phyloP scores from a whole-genome alignment of 1,140 invertebrate species.

The Magallana angulata region DNA sequence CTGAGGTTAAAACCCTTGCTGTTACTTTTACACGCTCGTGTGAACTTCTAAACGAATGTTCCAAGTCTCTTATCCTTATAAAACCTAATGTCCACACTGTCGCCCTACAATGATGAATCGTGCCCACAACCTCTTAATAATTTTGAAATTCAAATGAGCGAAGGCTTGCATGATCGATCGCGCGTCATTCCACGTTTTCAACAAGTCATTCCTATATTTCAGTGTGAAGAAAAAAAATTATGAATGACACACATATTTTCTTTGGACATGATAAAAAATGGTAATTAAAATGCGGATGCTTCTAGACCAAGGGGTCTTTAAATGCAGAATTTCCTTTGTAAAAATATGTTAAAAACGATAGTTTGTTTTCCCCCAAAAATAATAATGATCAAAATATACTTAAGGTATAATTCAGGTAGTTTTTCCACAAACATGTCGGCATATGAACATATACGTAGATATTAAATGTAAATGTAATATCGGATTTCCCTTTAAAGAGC shows the following conservation, averaged over 20 bases:
- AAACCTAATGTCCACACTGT: not conserved
- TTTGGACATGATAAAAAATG: not conserved
- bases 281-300: not conserved
- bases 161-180: not conserved
- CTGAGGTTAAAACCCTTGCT: not conserved
- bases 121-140: not conserved
- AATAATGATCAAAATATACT: not conserved
- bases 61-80: slow-evolving; percentile 2
- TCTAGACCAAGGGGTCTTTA: not conserved
- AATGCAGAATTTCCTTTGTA: too few species aligned
- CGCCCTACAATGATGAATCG: slow-evolving; percentile 13
- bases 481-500: not conserved
- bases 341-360: too few species aligned
- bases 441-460: not conserved
- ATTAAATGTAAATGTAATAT: not conserved
- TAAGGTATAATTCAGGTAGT: not conserved
- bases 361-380: not conserved
- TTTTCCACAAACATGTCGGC: too few species aligned
- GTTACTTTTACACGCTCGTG: slow-evolving; percentile 10
- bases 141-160: slow-evolving; percentile 34
- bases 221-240: not conserved
- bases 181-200: not conserved
- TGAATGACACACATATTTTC: slow-evolving; percentile 30
- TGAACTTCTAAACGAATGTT: slow-evolving; percentile 24
- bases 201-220: not conserved